Percentiles rank a stretch among this genome's conserved stretches.
Evolutionary conservation across 2,888 invertebrate genomes (phyloP).

Genomic region (Hydriomena furcata): DNA sequence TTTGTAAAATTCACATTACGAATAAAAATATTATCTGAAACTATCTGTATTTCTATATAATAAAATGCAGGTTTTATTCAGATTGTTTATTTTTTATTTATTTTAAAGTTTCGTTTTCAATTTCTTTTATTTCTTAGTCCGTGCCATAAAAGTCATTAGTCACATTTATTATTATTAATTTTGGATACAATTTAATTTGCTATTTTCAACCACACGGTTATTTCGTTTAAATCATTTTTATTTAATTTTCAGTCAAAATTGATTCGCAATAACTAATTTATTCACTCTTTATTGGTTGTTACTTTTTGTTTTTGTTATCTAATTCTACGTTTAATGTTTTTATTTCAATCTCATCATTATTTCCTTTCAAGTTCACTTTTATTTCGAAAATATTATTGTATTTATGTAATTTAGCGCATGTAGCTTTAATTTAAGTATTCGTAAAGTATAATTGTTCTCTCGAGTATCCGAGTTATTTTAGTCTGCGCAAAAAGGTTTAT

Average conservation of each 20-base stretch:
- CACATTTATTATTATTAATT: constrained; percentile 35
- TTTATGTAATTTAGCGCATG: constrained; percentile 74
- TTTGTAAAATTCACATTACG: constrained; percentile 26
- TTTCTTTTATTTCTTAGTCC: constrained; percentile 37
- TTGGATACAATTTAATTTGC: constrained; percentile 24
- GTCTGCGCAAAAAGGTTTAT: constrained; percentile 49
- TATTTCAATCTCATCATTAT: constrained; percentile 56
- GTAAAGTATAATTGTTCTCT: constrained; percentile 38
- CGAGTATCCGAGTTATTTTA: constrained; percentile 48
- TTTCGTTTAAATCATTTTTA: constrained; percentile 21
- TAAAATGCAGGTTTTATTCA: constrained; percentile 24
- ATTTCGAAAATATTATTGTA: constrained; percentile 48
- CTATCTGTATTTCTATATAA: constrained; percentile 26
- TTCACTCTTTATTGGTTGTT: constrained; percentile 69
- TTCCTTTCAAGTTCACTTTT: constrained; percentile 48
- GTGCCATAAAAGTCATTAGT: constrained; percentile 53
- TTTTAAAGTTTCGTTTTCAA: constrained; percentile 23
- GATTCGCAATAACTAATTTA: constrained; percentile 42
- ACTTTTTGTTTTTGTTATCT: constrained; percentile 76
- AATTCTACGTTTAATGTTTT: constrained; percentile 73
- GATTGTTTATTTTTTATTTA: constrained; percentile 20
- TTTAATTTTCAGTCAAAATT: constrained; percentile 39
- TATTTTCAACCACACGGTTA: constrained; percentile 30
- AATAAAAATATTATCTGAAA: constrained; percentile 21
- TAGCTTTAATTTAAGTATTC: constrained; percentile 75